Evolutionary conservation across 2,888 invertebrate species (phyloP), one percentile per base, ranked within the genome.

Genomic region (Phaedon cochleariae): DNA sequence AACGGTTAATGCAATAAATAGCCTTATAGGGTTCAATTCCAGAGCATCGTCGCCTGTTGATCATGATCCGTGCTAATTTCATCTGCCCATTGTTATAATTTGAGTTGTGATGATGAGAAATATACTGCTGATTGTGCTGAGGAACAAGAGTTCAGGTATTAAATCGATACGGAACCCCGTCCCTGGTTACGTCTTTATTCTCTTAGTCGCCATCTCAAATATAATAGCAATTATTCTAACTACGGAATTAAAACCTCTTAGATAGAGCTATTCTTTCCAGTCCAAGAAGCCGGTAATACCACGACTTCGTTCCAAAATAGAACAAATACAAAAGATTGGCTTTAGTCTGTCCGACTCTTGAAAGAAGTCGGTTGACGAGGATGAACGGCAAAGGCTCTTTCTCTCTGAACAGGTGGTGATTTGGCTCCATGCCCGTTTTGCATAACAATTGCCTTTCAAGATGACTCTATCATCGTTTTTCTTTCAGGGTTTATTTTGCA

Each of bases 141-240:
- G 10, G 17, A 48, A 9, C 17, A 7, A 10, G 20, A 7, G 5
- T 52, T 0, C 10, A 52, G n/a, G 17, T 22, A 46, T 45, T 62
- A 45, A 46, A 49, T 54, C 31, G 17, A 53, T 29, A 21, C 15
- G 37, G 15, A 37, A 29, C 62, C 54, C 34, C 71, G 72, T 67
- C 65, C 59, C 70, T 77, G 74, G 61, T 52, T 69, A 65, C 70
- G 76, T 77, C 78, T 79, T 80, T 77, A 79, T 80, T 79, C 65
- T 67, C 74, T 75, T 76, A 80, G 79, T 79, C 77, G 74, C 76
- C 75, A 77, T 79, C 82, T 83, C 83, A 82, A 83, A 82, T 83
- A 82, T 83, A 80, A 82, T 79, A 80, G 83, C 83, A 84, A 84
- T 84, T 84, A 84, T 84, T 83, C 83, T 83, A 83, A 84, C 83